Evolutionary conservation across 2,797 vertebrate genomes (phyloP).

Genomic region (Melanotaenia parkinsoni): DNA sequence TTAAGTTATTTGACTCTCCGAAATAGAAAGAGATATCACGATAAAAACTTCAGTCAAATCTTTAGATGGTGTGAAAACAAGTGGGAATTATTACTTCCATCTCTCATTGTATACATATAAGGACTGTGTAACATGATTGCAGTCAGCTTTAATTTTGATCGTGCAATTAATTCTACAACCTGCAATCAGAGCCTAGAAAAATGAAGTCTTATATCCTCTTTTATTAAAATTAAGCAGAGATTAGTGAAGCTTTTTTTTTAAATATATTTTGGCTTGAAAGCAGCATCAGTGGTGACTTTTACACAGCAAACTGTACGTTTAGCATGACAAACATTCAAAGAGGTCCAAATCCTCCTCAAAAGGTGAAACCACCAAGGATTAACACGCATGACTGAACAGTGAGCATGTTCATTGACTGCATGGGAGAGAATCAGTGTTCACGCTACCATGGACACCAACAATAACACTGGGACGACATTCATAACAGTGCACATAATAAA

Average conservation of each 20-base stretch:
- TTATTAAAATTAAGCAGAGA: not conserved
- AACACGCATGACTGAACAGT: constrained; percentile 44
- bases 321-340: not conserved
- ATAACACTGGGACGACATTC: constrained; percentile 23
- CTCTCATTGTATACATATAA: too few species aligned
- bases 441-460: constrained; percentile 29
- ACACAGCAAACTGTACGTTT: not conserved
- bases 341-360: not conserved
- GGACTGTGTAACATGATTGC: too few species aligned
- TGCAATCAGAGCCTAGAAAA: not conserved
- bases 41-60: too few species aligned
- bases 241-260: not conserved
- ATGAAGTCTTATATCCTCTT: too few species aligned
- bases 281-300: not conserved
- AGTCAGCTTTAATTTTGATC: not conserved
- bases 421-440: constrained; percentile 33
- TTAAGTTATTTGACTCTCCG: too few species aligned
- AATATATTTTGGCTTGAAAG: too few species aligned
- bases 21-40: too few species aligned
- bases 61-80: too few species aligned
- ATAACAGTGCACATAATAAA: not conserved
- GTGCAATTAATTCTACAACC: not conserved
- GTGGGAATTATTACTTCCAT: too few species aligned
- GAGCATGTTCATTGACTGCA: constrained; percentile 12
- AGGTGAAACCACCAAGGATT: constrained; percentile 6